Base-by-base conservation (phyloP, 2,797 vertebrate species). In the Pelobates cultripes region DNA sequence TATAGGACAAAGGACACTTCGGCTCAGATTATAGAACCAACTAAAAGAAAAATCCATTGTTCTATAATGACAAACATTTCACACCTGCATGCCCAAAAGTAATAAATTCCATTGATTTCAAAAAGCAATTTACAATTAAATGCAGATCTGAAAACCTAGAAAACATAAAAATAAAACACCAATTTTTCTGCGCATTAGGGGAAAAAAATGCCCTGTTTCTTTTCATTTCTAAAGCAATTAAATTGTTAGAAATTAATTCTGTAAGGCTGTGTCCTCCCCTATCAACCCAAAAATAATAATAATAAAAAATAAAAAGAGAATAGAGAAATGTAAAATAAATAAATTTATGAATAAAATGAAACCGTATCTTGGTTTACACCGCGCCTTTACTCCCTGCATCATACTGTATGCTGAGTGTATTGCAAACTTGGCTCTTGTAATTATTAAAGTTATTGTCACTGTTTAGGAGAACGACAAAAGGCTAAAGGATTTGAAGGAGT, bases 41-140 rank as follows among this genome's bases (percentile, higher is more conserved):
- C 75, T 67, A 68, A 44, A 64, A 81, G 70, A 80, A 81, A 77
- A 82, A 82, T 82, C 80, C 17, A 82, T 89, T 90, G 85, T 85
- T 88, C 86, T 86, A 44, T 86, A 89, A 89, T 64, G 77, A 85
- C 82, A 89, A 89, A 90, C 85, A 81, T 87, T 90, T 90, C 87
- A 90, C 86, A 89, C 87, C 85, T 90, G 87, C 85, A 47, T 68
- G 88, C 86, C 83, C 86, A 90, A 86, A 84, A 89, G 88, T 85
- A 89, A 89, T 88, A 90, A 87, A 90, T 88, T 81, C 84, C 78
- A 90, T 88, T 87, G 89, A 90, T 90, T 90, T 85, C 77, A n/a
- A 82, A 67, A 89, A 86, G 84, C 85, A 87, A 88, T 90, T 89
- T 89, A 85, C 89, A 89, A 90, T 90, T 91, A 89, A 92, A 88